Base-by-base conservation (phyloP, 2,113 vertebrate genomes). In the Crotalus viridis region DNA sequence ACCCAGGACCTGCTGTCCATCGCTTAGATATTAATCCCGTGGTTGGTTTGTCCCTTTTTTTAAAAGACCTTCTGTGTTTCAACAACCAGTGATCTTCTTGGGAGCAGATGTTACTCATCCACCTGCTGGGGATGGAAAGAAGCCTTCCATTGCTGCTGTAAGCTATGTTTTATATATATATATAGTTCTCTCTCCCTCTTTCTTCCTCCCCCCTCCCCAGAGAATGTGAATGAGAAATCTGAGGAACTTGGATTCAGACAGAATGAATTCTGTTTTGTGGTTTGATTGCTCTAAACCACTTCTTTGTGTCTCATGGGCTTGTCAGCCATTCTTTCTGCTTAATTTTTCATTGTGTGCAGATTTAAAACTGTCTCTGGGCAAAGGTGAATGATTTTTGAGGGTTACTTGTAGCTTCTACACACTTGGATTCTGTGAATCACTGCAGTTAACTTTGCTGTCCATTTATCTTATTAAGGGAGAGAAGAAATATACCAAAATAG, bases 71-170 rank as follows among this genome's bases (percentile, higher is more conserved):
- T 99, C 99, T 97, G 99, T 99, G 97, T 99, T 99, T 98, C 99
- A 99, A 98, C 99, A 99, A 98, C 99, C 99, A 92, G 99, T 99
- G 96, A 99, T 99, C 97, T 99, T 99, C 98, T 97, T 99, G 97
- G 99, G 99, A 96, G 99, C 99, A 26, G 99, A 99, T 95, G 99
- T 99, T 95, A 99, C 99, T 88, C 99, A 99, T 95, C 99, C 99
- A 69, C 99, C 99, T 93, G 99, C 99, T 93, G 99, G 99, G 92
- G 99, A 99, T 93, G 99, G 99, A 57, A 99, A 99, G 97, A 99
- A 99, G 96, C 99, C 99, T 90, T 99, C 99, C 59, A 99, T 99
- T 89, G 99, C 99, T 97, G 99, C 99, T 96, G 99, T 99, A 94
- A 98, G 99, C 98, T 55, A 9, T 61, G 1, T 22, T 81, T 6